phyloP scores from a whole-genome alignment of 2,888 invertebrate species.

The Tinea pellionella region DNA sequence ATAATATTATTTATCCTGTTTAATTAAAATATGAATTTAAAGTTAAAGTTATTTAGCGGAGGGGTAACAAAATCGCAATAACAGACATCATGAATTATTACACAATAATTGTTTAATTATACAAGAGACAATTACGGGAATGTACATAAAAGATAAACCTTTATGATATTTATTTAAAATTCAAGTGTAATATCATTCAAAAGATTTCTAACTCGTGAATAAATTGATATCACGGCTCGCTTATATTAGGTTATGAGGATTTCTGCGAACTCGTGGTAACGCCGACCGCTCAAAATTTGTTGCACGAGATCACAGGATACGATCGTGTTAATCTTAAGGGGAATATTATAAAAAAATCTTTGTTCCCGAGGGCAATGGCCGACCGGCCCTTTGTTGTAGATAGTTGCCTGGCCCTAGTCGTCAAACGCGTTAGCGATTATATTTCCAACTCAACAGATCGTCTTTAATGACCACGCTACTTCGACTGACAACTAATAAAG shows the following conservation, averaged over 20 bases:
- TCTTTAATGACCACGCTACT: background rate
- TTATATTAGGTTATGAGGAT: background rate
- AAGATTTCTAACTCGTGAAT: background rate
- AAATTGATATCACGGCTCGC: background rate
- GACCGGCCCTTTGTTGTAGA: conserved; percentile 29
- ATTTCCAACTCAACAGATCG: conserved; percentile 4
- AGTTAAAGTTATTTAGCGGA: no score
- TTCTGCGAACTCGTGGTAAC: background rate
- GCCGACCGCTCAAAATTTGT: background rate
- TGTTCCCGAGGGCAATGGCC: conserved; percentile 43
- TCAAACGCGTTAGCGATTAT: conserved; percentile 10
- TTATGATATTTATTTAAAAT: background rate
- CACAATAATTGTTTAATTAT: background rate
- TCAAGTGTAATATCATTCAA: background rate
- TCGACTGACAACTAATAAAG: background rate
- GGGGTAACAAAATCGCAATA: background rate
- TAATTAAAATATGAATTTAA: no score
- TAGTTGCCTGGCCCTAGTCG: conserved; percentile 11
- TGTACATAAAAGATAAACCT: background rate
- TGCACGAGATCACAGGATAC: background rate
- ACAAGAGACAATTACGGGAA: background rate
- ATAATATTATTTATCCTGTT: no score
- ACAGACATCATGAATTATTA: background rate
- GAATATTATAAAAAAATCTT: conserved; percentile 1
- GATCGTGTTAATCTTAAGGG: conserved; percentile 10